Evolutionary conservation across 2,888 invertebrate species (phyloP).

Genomic region (Pristionchus arcanus): DNA sequence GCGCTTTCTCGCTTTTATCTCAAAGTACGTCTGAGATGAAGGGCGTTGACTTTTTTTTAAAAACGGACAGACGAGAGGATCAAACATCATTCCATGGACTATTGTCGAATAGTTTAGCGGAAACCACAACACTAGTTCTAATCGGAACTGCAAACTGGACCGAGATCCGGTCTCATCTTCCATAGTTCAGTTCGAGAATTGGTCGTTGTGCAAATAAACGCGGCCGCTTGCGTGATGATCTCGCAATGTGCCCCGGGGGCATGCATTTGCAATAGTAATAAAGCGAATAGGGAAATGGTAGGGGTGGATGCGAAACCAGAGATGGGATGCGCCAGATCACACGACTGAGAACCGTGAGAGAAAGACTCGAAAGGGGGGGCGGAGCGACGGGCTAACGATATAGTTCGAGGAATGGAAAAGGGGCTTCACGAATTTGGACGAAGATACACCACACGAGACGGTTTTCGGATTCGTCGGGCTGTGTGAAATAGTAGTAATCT

Average conservation of each 20-base stretch:
- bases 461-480: background rate
- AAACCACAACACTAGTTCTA: too few relatives aligned
- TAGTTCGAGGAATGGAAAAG: slow-evolving; percentile 2
- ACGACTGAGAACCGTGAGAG: slow-evolving; percentile 3
- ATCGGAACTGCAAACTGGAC: background rate
- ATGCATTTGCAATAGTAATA: background rate
- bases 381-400: background rate
- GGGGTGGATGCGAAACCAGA: background rate
- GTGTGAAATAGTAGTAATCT: background rate
- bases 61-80: background rate
- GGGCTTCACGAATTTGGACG: background rate
- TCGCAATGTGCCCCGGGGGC: background rate
- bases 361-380: background rate
- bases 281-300: background rate
- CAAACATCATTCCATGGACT: background rate
- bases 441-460: background rate
- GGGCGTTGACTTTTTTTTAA: background rate
- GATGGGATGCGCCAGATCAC: slow-evolving; percentile 9
- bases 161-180: background rate
- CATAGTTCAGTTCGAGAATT: background rate
- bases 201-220: background rate
- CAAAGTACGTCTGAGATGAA: background rate
- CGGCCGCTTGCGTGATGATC: background rate
- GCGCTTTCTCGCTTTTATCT: too few relatives aligned
- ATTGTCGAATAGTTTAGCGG: too few relatives aligned